Percentiles rank a stretch among this genome's conserved stretches.
Conservation (phyloP, 2,888 invertebrate genomes). For the Therioaphis trifolii region DNA sequence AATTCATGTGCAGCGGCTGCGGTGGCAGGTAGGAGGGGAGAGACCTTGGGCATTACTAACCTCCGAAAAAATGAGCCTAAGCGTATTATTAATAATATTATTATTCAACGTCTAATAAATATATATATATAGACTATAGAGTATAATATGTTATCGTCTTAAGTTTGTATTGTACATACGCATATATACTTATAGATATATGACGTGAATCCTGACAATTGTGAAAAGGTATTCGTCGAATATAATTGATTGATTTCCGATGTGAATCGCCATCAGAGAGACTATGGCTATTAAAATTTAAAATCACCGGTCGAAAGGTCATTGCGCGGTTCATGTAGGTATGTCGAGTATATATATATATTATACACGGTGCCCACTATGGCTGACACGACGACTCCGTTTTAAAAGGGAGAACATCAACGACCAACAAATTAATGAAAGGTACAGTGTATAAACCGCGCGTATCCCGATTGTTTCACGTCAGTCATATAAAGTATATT, state of each 20-base stretch:
- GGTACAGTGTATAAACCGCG: slow-evolving; percentile 16
- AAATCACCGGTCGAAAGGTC: slow-evolving; percentile 58
- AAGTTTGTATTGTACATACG: too few relatives aligned
- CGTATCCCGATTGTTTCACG: slow-evolving; percentile 53
- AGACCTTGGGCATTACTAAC: slow-evolving; percentile 56
- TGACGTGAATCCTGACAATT: not conserved
- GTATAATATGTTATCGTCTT: too few relatives aligned
- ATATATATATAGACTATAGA: not conserved
- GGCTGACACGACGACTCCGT: not conserved
- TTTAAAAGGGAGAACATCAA: slow-evolving; percentile 30
- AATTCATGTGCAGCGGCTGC: not conserved
- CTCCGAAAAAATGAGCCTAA: slow-evolving; percentile 57
- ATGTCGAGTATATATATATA: not conserved
- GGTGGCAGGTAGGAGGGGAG: not conserved
- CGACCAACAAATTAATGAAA: slow-evolving; percentile 39
- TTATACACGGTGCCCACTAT: not conserved
- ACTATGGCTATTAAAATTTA: slow-evolving; percentile 46
- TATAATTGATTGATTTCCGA: slow-evolving; percentile 61
- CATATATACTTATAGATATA: not conserved
- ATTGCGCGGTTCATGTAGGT: not conserved
- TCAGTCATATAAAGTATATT: slow-evolving; percentile 27
- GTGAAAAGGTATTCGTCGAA: slow-evolving; percentile 31
- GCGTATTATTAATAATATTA: slow-evolving; percentile 40
- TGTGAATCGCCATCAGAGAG: slow-evolving; percentile 41
- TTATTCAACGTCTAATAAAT: slow-evolving; percentile 39